Base-by-base conservation (phyloP, 2,888 invertebrate species). In the Cheilosia vulpina region DNA sequence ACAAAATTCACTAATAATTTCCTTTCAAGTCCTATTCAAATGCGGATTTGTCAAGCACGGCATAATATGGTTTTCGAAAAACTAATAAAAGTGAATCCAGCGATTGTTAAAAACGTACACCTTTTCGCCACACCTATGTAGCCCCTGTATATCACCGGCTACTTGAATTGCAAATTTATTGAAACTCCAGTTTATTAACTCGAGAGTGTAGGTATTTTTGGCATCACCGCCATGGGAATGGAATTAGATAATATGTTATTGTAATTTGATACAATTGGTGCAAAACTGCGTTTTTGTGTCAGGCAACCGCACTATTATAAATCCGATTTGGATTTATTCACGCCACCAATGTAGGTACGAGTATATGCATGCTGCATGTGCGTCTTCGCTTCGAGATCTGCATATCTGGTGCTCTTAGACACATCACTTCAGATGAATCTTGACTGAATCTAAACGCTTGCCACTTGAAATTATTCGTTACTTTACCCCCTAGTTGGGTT, bases 281-380 rank as follows among this genome's bases (percentile, higher is more conserved):
- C 13, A 41, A 63, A 57, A 69, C 43, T 21, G n/a, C 5, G n/a
- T 50, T 69, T 69, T 34, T 47, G 47, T 80, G 73, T 45, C 75
- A 75, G 17, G 6, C 68, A 50, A 77, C 71, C 71, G 53, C 77
- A 82, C 41, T 65, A 43, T 5, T 41, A 27, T 41, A 66, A 72
- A 68, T 77, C 15, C 24, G 47, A 66, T 38, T 58, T 24, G 5
- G 58, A 38, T 4, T 13, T 50, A 68, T 76, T 73, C 72, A 66
- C 69, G 38, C 4, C 38, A 13, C 38, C 38, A 38, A 13, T 13
- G 13, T 2, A 13, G 38, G 13, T 4, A 38, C 13, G 38, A 38
- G 34, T 38, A 11, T 11, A 3, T 38, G n/a, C n/a, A 38, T 11
- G 27, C 6, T 27, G 7, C 11, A 4, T 38, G 57, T 60, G 38